phyloP scores from a whole-genome alignment of 2,113 vertebrate species.

The Hemibates koningsi region DNA sequence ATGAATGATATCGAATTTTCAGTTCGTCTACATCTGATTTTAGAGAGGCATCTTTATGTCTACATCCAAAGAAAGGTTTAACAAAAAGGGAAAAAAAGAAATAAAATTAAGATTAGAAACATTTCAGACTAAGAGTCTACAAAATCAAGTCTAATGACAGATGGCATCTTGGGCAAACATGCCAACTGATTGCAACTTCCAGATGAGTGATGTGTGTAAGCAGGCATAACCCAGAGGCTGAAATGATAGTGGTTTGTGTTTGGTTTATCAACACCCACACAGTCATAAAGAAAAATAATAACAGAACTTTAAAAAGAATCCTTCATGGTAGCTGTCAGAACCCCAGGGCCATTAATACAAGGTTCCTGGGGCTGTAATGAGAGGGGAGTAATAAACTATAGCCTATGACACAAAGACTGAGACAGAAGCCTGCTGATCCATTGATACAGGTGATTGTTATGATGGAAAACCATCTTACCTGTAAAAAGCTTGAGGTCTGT shows the following conservation, averaged over 20 bases:
- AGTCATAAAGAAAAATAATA: conserved; percentile 2
- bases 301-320: conserved; percentile 15
- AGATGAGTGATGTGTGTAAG: neutral
- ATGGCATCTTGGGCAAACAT: neutral
- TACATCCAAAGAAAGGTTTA: neutral
- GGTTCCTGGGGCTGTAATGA: neutral
- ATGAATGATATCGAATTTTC: neutral
- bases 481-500: conserved; percentile 98
- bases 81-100: rapidly evolving
- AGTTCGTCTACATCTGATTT: neutral
- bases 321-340: conserved; percentile 18
- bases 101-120: neutral
- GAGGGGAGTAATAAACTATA: neutral
- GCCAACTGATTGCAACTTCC: neutral
- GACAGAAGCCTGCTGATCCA: neutral
- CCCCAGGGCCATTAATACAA: conserved; percentile 10
- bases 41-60: neutral
- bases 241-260: neutral
- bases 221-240: neutral
- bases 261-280: conserved; percentile 16
- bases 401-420: neutral
- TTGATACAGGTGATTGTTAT: neutral
- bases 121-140: neutral
- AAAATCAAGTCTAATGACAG: neutral
- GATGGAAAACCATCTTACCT: conserved; percentile 73